phyloP scores from a whole-genome alignment of 2,113 vertebrate species.

The Lepisosteus osseus region DNA sequence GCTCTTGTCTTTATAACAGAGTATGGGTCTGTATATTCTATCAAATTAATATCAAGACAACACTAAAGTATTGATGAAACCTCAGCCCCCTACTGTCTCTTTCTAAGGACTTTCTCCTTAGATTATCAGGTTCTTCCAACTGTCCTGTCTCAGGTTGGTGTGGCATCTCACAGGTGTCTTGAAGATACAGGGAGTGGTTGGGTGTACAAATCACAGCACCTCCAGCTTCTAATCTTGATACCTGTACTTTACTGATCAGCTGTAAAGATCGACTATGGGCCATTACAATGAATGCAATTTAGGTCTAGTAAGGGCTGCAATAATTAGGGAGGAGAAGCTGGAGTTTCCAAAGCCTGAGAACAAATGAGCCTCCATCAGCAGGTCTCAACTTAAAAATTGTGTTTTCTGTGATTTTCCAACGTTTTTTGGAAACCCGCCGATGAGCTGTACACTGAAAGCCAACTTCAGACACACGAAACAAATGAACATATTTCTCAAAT shows the following conservation, averaged over 20 bases:
- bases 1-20: too few relatives aligned
- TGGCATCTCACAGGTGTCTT: conserved; percentile 6
- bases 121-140: not conserved
- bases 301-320: conserved; percentile 15
- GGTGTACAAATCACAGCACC: conserved; percentile 11
- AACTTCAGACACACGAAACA: too few relatives aligned
- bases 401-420: conserved; percentile 11
- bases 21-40: too few relatives aligned
- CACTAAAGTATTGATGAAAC: too few relatives aligned
- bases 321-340: conserved; percentile 25
- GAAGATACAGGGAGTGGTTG: conserved; percentile 4
- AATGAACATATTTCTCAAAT: too few relatives aligned
- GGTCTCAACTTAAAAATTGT: conserved; percentile 24
- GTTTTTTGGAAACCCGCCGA: conserved; percentile 8
- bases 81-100: too few relatives aligned
- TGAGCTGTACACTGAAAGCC: conserved; percentile 16
- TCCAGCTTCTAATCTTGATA: conserved; percentile 11
- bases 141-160: not conserved
- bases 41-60: too few relatives aligned
- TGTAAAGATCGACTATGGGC: conserved; percentile 19
- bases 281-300: conserved; percentile 17
- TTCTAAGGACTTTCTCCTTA: too few relatives aligned
- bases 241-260: conserved; percentile 16
- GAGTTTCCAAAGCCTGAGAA: conserved; percentile 22
- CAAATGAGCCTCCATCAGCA: conserved; percentile 22